Evolutionary conservation across 2,888 invertebrate species (phyloP).

Genomic region (Deilephila porcellus): DNA sequence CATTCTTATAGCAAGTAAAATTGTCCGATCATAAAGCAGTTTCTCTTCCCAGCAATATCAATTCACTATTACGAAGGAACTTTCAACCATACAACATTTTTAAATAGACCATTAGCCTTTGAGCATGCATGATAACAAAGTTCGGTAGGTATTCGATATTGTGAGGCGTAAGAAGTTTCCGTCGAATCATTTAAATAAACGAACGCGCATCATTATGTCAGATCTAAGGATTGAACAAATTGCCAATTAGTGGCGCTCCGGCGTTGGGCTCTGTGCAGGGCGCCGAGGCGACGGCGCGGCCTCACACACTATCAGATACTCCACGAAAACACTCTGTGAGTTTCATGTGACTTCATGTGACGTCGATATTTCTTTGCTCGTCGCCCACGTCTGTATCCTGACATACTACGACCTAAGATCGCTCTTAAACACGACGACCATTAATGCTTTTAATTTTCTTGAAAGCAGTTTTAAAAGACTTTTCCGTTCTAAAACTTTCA

Average conservation of each 20-base stretch:
- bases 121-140: slow-evolving; percentile 1
- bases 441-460: slow-evolving; percentile 83
- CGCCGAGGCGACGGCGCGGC: slow-evolving; percentile 49
- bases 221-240: slow-evolving; percentile 84
- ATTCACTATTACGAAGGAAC: not conserved
- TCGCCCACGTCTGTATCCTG: slow-evolving; percentile 18
- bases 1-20: not conserved
- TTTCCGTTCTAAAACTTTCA: slow-evolving; percentile 81
- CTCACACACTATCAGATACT: slow-evolving; percentile 33
- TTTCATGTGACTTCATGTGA: slow-evolving; percentile 26
- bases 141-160: slow-evolving; percentile 40
- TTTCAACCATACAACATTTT: slow-evolving; percentile 6
- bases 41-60: not conserved
- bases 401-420: slow-evolving; percentile 44
- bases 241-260: slow-evolving; percentile 79
- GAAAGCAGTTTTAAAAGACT: slow-evolving; percentile 83
- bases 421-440: slow-evolving; percentile 66
- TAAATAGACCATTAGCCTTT: slow-evolving; percentile 9
- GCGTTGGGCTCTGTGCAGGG: slow-evolving; percentile 56
- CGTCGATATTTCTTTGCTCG: slow-evolving; percentile 24
- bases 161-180: slow-evolving; percentile 71
- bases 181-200: slow-evolving; percentile 84
- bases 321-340: slow-evolving; percentile 28
- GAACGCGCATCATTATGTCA: slow-evolving; percentile 83
- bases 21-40: not conserved